These are phyloP conservation scores for Drosophila paucipuncta DNA, from an alignment of 2,888 invertebrate species.

Conservation along the genomic window DNA sequence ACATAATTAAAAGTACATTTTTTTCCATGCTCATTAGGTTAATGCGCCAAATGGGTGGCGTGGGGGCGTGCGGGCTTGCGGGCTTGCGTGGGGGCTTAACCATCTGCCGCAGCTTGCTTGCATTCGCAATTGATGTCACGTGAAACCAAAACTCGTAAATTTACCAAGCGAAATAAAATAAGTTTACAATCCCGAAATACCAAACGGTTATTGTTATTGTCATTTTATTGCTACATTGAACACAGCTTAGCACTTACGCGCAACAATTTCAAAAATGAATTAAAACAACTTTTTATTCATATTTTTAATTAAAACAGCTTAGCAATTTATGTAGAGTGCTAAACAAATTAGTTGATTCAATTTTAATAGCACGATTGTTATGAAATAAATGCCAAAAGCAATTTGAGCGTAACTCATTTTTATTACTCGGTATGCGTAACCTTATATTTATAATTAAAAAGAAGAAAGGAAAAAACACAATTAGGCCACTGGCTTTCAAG, in stretches of 20 bases:
- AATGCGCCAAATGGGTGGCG: slow-evolving; percentile 50
- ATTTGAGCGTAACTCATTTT: background rate
- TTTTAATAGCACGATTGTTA: background rate
- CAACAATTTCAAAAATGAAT: too few species aligned
- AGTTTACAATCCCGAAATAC: background rate
- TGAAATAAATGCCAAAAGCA: background rate
- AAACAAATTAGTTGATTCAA: background rate
- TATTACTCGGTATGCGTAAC: background rate
- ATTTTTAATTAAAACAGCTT: background rate
- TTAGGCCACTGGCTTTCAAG: background rate
- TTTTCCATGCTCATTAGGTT: slow-evolving; percentile 61
- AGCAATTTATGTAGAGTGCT: background rate
- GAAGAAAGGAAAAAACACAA: background rate
- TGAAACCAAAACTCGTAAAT: slow-evolving; percentile 12
- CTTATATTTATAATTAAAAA: background rate
- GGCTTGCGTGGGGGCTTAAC: background rate
- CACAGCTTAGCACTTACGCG: background rate
- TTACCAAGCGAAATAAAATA: background rate
- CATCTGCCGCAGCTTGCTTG: background rate
- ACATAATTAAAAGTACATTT: slow-evolving; percentile 68
- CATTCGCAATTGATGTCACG: slow-evolving; percentile 22
- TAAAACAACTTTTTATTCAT: background rate
- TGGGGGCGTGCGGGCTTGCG: background rate
- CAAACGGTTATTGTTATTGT: background rate
- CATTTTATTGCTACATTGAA: background rate